Base-by-base conservation (phyloP, 2,888 invertebrate genomes). In the Coelogynopora nodosa region DNA sequence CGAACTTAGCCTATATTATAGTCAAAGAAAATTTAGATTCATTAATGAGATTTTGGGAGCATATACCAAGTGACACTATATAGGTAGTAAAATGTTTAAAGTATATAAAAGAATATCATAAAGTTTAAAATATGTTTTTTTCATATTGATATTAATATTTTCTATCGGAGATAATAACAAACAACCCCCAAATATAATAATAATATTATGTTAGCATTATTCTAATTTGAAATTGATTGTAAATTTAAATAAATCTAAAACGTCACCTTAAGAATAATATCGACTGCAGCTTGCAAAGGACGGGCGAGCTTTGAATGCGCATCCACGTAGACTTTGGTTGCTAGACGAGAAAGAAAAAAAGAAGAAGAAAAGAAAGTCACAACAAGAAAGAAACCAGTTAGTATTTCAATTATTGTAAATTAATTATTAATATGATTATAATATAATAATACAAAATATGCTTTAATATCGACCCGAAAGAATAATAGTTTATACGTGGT, bases 261-360 rank as follows among this genome's bases (percentile, higher is more conserved):
- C 18, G 5, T 10, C 18, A 74, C 74, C 74, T 74, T 74, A 74
- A 74, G 74, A 74, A 74, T 23, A 74, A 23, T 13, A 26, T 74
- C 74, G 2, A 74, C 18, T 5, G 74, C 74, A 13, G 74, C 27
- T 74, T 74, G 74, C 23, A 74, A 26, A 74, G 74, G 74, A 23
- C 74, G 74, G 74, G 74, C 23, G 2, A 74, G 74, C 27, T 74
- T 74, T 74, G 74, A 74, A 26, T 74, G 74, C 2, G 74, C 74
- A 2, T 74, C 74, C 23, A 74, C 5, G 23, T 74, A 74, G 23
- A 74, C 27, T 26, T 23, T 74, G 18, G 10, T 74, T 2, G 74
- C 74, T 74, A 26, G 5, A 74, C 5, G 27, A 74, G 2, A 74
- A 23, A 26, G 5, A 74, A 5, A 23, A 74, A 74, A 74, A 23